Evolutionary conservation across 2,113 vertebrate genomes (phyloP), one percentile per base, ranked within the genome.

Genomic region (Seriola dumerili): DNA sequence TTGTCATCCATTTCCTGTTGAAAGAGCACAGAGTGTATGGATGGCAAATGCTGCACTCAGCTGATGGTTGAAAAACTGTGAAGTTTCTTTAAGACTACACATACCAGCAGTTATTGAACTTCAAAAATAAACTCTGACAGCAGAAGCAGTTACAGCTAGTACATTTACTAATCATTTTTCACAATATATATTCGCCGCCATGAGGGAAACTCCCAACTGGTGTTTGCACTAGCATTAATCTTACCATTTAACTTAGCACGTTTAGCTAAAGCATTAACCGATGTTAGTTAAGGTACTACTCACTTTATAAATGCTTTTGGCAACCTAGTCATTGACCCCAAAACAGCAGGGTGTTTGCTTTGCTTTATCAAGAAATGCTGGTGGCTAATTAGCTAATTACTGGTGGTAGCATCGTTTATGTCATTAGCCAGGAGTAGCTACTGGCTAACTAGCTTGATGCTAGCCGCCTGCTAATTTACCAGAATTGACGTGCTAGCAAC

Each of bases 1-100:
- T 96, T 97, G 93, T 99, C 98, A 73, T 99, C 96, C 96, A 98
- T 97, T 95, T 99, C 98, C 98, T 99, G 86, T 93, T 32, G 4
- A 74, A n/a, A 72, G 8, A 69, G 42, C 8, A 57, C 40, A 80
- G 8, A 40, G 11, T 8, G 25, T 5, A 38, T 21, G n/a, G 13
- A 75, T 52, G 64, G 12, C 1, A 65, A 54, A 48, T 9, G 23
- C 29, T 63, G 5, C 12, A 48, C 44, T 48, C 6, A 23, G 10
- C 2, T 57, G 16, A 67, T 17, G 34, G 4, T 1, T 19, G 8
- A n/a, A 40, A 71, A 16, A 5, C 5, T 32, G 10, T 29, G 0
- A 14, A 23, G 12, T 66, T 1, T 62, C 12, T 0, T 44, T 42
- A 3, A 34, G 13, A 32, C 6, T 44, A 0, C 44, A 38, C 25